These are phyloP conservation scores for Callorhinus ursinus DNA, from an alignment of 2,113 vertebrate species.

Conservation along the genomic window DNA sequence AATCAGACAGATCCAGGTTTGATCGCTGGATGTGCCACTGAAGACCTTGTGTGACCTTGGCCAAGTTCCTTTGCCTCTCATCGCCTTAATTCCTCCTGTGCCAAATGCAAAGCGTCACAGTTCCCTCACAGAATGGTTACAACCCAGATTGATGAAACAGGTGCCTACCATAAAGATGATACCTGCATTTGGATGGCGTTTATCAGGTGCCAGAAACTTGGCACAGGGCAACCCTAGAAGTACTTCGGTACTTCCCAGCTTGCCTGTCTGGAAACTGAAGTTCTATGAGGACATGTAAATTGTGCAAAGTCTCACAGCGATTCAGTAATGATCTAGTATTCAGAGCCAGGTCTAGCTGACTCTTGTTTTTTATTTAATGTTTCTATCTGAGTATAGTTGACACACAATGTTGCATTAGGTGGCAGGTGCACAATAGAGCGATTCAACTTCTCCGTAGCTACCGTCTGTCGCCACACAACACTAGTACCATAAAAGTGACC, in stretches of 20 bases:
- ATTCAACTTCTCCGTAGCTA: neutral
- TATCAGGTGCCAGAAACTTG: neutral
- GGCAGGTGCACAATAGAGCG: neutral
- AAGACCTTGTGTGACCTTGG: neutral
- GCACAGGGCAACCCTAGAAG: rapidly evolving
- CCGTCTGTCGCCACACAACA: neutral
- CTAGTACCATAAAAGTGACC: neutral
- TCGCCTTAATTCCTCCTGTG: neutral
- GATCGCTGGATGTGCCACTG: neutral
- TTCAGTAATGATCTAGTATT: neutral
- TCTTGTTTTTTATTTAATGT: neutral
- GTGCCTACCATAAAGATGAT: neutral
- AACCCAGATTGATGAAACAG: neutral
- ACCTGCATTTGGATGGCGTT: neutral
- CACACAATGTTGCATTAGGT: neutral
- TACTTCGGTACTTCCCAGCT: too few relatives aligned
- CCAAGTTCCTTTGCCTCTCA: neutral
- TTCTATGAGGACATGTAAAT: neutral
- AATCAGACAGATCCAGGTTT: neutral
- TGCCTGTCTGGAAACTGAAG: neutral
- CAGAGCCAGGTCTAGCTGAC: neutral
- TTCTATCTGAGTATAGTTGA: neutral
- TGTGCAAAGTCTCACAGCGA: neutral
- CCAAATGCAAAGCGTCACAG: neutral
- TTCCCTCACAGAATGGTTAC: neutral